Conservation (phyloP, 2,888 invertebrate genomes). For the Melieria crassipennis region DNA sequence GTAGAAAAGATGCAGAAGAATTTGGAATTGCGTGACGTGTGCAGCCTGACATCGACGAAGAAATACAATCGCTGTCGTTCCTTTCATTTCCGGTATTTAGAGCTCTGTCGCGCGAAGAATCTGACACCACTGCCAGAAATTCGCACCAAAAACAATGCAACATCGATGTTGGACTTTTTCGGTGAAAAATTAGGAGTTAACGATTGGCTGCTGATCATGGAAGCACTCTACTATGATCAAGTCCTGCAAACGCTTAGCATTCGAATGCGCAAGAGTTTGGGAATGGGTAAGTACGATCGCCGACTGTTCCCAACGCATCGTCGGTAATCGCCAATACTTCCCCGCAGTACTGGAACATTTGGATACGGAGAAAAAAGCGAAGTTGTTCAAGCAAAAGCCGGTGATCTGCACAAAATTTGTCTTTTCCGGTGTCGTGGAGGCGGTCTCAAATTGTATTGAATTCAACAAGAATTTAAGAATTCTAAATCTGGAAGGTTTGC, state of each 20-base stretch:
- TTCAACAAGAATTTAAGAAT: constrained; percentile 72
- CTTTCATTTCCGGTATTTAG: constrained; percentile 64
- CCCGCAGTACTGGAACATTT: constrained; percentile 60
- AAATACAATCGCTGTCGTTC: constrained; percentile 60
- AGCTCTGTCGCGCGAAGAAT: constrained; percentile 63
- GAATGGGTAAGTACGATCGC: constrained; percentile 49
- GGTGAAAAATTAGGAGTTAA: constrained; percentile 79
- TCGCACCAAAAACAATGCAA: constrained; percentile 63
- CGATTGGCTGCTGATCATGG: constrained; percentile 81
- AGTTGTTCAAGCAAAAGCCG: constrained; percentile 72
- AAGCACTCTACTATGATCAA: constrained; percentile 77
- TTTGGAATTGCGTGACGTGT: constrained; percentile 44
- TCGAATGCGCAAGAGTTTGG: constrained; percentile 69
- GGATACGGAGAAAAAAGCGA: constrained; percentile 71
- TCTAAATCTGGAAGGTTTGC: constrained; percentile 77
- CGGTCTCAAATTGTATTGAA: constrained; percentile 72
- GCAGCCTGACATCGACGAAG: constrained; percentile 44
- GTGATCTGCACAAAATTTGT: constrained; percentile 77
- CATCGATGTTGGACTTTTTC: constrained; percentile 73
- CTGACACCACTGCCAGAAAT: constrained; percentile 56
- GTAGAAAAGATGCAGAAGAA: constrained; percentile 41
- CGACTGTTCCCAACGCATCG: neutral
- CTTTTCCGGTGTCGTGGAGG: constrained; percentile 73
- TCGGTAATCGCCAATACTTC: constrained; percentile 3
- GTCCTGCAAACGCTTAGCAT: constrained; percentile 76